Base-by-base conservation (phyloP, 2,797 vertebrate species). In the Euthynnus affinis region DNA sequence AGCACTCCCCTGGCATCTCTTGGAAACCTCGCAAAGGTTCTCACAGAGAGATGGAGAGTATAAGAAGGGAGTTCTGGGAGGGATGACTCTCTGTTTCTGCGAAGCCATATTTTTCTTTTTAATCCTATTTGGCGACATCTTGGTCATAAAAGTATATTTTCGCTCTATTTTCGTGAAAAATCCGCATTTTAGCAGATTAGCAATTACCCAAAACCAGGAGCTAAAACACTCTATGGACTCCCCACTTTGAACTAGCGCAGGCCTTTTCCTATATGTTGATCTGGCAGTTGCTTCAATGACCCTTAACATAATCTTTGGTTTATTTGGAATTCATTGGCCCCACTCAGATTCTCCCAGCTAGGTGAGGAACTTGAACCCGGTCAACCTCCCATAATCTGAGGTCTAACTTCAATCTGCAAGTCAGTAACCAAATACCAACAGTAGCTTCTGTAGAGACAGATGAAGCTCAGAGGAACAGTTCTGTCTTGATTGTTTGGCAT, bases 1-100 rank as follows among this genome's bases (percentile, higher is more conserved):
- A 23, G 51, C 72, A 29, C 84, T 77, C 74, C 80, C 62, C 49
- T 9, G 44, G 63, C 66, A 73, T 81, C 74, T 80, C 80, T 44
- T 74, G 59, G 56, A 85, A 87, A 78, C 78, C 73, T 66, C 6
- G 3, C 9, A 6, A n/a, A 74, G 71, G 34, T 86, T 88, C 76
- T 74, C 85, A 81, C 66, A 66, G 63, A 69, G 44, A 1, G 27
- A 66, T 64, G 49, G 61, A 61, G 61, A 27, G 46, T 71, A 57
- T 18, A 25, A 8, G 46, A 9, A 7, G 65, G 72, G 61, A 32
- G 20, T 22, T 64, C 13, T 20, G 59, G 29, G 34, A 65, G 52
- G 56, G 32, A 57, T n/a, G 22, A 68, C 8, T 23, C 20, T 52
- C 34, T 75, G 42, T 29, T 29, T 40, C 9, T 53, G 18, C 13